Evolutionary conservation across 2,797 vertebrate species (phyloP), one percentile per base, ranked within the genome.

Genomic region (Anas capensis): DNA sequence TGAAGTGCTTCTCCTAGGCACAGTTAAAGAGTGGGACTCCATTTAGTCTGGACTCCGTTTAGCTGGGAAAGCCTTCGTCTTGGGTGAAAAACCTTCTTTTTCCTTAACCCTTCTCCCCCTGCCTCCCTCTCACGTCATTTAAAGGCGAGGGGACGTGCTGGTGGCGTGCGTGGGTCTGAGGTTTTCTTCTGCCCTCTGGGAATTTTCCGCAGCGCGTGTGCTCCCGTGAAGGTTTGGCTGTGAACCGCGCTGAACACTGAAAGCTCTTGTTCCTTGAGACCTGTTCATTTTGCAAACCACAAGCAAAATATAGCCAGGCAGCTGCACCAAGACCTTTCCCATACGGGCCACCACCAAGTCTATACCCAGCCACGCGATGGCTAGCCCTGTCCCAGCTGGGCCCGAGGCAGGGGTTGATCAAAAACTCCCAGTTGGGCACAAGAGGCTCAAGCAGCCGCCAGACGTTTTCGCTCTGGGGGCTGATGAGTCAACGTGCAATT

Each of bases 271-370:
- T 94, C 95, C 90, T 95, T 96, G 88, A 95, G 88, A 96, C 87
- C 42, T 95, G 87, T 95, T 93, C 64, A 94, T 95, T 96, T 94
- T 88, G 61, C 73, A 90, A 96, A 93, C 96, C 95, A 95, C 94
- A 93, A 88, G 86, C 75, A 90, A 95, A 95, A 93, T 85, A 90
- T 26, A 86, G 88, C 8, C 83, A 93, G 70, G 77, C 95, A 96
- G 95, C 92, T 96, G 95, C 71, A 33, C 20, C 71, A 71, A 80
- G 85, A 86, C 31, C 77, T 94, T 92, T 91, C 85, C 85, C 44
- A 31, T 54, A 31, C 82, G 82, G 92, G 88, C 87, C 73, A 64
- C 73, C 56, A 61, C 10, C 88, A 95, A 73, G 92, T 90, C 82
- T 81, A 68, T 44, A 51, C 51, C 93, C 46, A 82, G 62, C 19